A percentile compares a stretch with the other conserved stretches of the same genome.
phyloP scores from a whole-genome alignment of 2,888 invertebrate species.

The Drosophila setosimentum region DNA sequence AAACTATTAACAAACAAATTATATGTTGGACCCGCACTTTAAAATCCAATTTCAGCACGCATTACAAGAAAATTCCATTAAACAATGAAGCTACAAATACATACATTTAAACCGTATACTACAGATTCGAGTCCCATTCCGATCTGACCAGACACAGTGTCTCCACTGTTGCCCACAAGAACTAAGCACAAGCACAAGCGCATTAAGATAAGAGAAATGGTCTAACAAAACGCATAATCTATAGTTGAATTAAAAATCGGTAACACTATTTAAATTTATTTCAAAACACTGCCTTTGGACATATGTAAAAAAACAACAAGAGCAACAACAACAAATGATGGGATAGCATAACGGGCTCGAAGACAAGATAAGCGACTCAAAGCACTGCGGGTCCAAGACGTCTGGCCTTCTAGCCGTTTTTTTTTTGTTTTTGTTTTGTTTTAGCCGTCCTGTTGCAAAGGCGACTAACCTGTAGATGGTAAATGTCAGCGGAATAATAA shows the following conservation, averaged over 20 bases:
- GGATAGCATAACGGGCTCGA: conserved; percentile 67
- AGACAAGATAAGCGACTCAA: conserved; percentile 71
- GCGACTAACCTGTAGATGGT: conserved; percentile 58
- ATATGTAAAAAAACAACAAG: conserved; percentile 6
- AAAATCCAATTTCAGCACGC: conserved; percentile 78
- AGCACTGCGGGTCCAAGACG: conserved; percentile 48
- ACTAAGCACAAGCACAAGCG: conserved; percentile 41
- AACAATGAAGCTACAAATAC: conserved; percentile 58
- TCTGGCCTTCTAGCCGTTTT: conserved; percentile 24
- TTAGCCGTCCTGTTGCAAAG: conserved; percentile 19
- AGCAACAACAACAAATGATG: conserved; percentile 57
- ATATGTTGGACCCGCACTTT: conserved; percentile 81
- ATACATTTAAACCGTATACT: conserved; percentile 1
- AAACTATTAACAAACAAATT: conserved; percentile 82
- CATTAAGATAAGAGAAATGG: conserved; percentile 83
- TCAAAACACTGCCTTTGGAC: conserved; percentile 39
- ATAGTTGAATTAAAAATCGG: conserved; percentile 76
- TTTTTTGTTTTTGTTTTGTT: conserved; percentile 1
- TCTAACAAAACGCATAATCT: conserved; percentile 84
- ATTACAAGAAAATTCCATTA: conserved; percentile 82
- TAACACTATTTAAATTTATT: conserved; percentile 80
- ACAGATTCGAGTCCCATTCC: conserved; percentile 3
- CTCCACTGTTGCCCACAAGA: conserved; percentile 44
- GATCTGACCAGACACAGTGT: conserved; percentile 65
- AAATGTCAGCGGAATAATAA: conserved; percentile 77